These are phyloP conservation scores for Atherinosoma microstoma DNA, from an alignment of 2,797 vertebrate species.

Conservation along the genomic window DNA sequence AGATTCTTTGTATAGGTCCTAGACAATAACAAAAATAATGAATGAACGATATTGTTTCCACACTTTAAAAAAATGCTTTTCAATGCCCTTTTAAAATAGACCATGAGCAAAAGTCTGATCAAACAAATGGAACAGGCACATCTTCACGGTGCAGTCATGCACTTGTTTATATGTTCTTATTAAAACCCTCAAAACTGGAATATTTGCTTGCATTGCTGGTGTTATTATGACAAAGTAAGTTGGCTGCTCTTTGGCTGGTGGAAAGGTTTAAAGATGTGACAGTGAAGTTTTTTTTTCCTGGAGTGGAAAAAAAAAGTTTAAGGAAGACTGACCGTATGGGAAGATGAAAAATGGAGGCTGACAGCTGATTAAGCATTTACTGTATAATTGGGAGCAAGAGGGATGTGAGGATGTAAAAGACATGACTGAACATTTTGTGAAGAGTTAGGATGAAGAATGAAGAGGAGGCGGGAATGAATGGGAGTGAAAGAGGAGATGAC, in stretches of 20 bases:
- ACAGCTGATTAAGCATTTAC: slow-evolving; percentile 63
- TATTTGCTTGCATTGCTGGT: not conserved
- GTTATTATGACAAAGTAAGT: slow-evolving; percentile 3
- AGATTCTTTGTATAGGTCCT: no score
- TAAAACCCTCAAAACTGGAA: not conserved
- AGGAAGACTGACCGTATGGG: slow-evolving; percentile 32
- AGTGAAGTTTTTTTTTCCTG: slow-evolving; percentile 24
- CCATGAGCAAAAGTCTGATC: no score
- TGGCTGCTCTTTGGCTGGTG: not conserved
- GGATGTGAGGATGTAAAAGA: slow-evolving; percentile 55
- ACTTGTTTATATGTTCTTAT: not conserved
- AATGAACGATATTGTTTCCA: no score
- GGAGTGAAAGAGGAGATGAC: slow-evolving; percentile 53
- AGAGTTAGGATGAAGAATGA: slow-evolving; percentile 50
- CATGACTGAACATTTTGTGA: slow-evolving; percentile 60
- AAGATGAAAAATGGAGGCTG: slow-evolving; percentile 45
- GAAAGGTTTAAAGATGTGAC: slow-evolving; percentile 20
- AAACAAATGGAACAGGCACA: no score
- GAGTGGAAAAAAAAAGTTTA: slow-evolving; percentile 11
- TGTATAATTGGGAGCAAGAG: slow-evolving; percentile 50
- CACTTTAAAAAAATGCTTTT: no score
- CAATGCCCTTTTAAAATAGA: no score
- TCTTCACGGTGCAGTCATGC: no score
- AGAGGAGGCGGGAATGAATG: slow-evolving; percentile 49
- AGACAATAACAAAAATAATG: no score